A percentile compares a stretch with the other conserved stretches of the same genome.
Conservation (phyloP, 2,888 invertebrate genomes). For the Platycheirus rosarum region DNA sequence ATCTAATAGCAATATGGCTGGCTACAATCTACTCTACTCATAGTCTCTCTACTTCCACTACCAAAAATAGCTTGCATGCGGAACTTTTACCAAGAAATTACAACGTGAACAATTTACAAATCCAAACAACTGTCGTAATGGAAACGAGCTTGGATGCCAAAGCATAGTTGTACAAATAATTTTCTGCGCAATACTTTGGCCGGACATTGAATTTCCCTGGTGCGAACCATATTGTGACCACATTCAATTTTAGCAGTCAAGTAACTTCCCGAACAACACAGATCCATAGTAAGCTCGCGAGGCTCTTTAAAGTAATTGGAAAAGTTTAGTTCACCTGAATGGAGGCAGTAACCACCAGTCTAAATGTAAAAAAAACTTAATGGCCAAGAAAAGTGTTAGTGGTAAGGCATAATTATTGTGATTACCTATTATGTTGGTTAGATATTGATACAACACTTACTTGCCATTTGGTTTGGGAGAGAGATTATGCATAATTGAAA, state of each 20-base stretch:
- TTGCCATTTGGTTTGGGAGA: neutral
- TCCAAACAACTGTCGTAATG: slow-evolving; percentile 15
- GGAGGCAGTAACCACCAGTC: neutral
- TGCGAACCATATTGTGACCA: slow-evolving; percentile 30
- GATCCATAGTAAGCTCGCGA: neutral
- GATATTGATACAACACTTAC: neutral
- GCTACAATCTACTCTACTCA: neutral
- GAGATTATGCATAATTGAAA: slow-evolving; percentile 13
- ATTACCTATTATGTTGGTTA: neutral
- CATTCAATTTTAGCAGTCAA: slow-evolving; percentile 7
- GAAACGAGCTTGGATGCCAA: slow-evolving; percentile 49
- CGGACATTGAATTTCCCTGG: slow-evolving; percentile 16
- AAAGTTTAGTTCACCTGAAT: slow-evolving; percentile 4
- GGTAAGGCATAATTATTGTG: neutral
- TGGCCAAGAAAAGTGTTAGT: slow-evolving; percentile 37
- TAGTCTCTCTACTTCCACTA: neutral
- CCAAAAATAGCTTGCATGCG: slow-evolving; percentile 54
- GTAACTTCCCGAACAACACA: neutral
- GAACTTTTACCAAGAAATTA: slow-evolving; percentile 46
- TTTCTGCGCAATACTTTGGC: slow-evolving; percentile 23
- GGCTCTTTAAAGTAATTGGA: slow-evolving; percentile 10
- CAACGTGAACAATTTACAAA: slow-evolving; percentile 59
- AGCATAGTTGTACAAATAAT: slow-evolving; percentile 33
- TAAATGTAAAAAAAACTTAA: slow-evolving; percentile 9
- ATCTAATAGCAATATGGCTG: no score